Percentiles rank a stretch among this genome's conserved stretches.
These are phyloP conservation scores for Archivesica marissinica DNA, from an alignment of 1,140 invertebrate species.

Conservation along the genomic window DNA sequence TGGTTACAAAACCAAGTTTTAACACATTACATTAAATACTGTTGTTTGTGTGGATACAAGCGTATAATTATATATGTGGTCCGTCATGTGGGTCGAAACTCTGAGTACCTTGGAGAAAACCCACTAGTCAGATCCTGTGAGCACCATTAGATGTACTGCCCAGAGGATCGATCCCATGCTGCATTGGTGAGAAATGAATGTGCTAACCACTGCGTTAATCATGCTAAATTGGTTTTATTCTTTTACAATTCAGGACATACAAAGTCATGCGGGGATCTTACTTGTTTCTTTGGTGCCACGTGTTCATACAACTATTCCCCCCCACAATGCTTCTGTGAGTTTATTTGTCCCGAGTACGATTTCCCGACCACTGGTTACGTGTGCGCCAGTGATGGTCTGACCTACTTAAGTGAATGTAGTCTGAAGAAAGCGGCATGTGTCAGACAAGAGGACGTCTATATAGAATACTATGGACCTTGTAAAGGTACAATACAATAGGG, in stretches of 20 bases:
- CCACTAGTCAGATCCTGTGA: too few relatives aligned
- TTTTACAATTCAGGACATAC: conserved; percentile 29
- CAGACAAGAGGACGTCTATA: conserved; percentile 1
- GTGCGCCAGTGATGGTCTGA: conserved; percentile 40
- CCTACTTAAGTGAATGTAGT: conserved; percentile 47
- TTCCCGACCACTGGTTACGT: conserved; percentile 9
- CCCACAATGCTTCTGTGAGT: conserved; percentile 48
- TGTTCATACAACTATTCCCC: neutral
- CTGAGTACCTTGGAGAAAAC: too few relatives aligned
- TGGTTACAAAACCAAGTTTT: too few relatives aligned
- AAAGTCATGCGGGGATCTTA: conserved; percentile 30
- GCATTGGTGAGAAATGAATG: too few relatives aligned
- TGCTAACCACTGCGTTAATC: too few relatives aligned
- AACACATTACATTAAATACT: too few relatives aligned
- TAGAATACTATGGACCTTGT: conserved; percentile 34
- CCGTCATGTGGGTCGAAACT: too few relatives aligned
- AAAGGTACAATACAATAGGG: conserved; percentile 44
- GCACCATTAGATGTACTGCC: too few relatives aligned
- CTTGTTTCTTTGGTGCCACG: conserved; percentile 42
- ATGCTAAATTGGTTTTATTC: too few relatives aligned
- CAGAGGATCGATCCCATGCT: too few relatives aligned
- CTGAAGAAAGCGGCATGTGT: conserved; percentile 33
- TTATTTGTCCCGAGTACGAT: conserved; percentile 2
- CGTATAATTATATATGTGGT: too few relatives aligned
- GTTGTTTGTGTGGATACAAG: too few relatives aligned